These are phyloP conservation scores for Epirrhoe alternata DNA, from an alignment of 2,888 invertebrate genomes.

Conservation along the genomic window DNA sequence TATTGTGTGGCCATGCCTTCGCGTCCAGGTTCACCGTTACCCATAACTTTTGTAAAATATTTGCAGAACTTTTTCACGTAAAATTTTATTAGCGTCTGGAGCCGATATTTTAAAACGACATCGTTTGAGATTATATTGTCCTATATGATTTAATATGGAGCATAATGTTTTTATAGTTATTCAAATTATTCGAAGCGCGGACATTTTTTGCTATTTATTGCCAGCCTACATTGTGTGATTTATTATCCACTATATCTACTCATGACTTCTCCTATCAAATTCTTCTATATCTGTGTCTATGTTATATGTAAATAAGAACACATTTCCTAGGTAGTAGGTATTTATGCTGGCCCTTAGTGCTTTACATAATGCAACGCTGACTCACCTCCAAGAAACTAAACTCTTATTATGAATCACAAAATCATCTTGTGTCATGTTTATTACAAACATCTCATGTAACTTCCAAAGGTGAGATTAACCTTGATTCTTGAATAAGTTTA, in stretches of 20 bases:
- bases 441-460: conserved; percentile 14
- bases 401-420: conserved; percentile 28
- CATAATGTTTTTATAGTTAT: conserved; percentile 18
- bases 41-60: conserved; percentile 32
- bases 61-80: conserved; percentile 27
- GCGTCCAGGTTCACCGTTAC: conserved; percentile 46
- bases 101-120: conserved; percentile 11
- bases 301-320: background rate
- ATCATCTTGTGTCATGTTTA: conserved; percentile 20
- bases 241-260: background rate
- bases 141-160: conserved; percentile 3
- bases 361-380: conserved; percentile 28
- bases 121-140: conserved; percentile 10
- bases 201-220: background rate
- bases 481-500: background rate
- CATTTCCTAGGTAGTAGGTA: background rate
- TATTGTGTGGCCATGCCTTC: conserved; percentile 60
- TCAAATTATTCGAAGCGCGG: background rate
- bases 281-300: background rate
- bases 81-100: conserved; percentile 30
- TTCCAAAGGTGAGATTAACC: conserved; percentile 4
- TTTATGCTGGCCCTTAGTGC: conserved; percentile 8
- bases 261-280: background rate
- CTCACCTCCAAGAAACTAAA: conserved; percentile 22
- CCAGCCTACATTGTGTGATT: background rate